A percentile compares a stretch with the other conserved stretches of the same genome.
Evolutionary conservation across 2,888 invertebrate genomes (phyloP).

Genomic region (Limnephilus lunatus): DNA sequence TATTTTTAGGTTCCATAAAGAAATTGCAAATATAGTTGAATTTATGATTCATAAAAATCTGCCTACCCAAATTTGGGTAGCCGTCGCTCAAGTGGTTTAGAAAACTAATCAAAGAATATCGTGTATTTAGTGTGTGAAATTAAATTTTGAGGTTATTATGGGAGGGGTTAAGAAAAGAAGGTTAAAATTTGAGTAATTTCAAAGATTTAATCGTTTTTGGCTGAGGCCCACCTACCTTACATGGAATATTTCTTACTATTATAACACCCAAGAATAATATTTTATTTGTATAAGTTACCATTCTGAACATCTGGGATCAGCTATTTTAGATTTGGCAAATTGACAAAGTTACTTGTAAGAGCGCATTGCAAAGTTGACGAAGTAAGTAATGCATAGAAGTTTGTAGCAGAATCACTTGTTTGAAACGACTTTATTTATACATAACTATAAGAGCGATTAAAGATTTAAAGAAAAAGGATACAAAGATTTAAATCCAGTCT

Average conservation of each 20-base stretch:
- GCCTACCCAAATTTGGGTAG: no score
- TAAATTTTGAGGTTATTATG: not conserved
- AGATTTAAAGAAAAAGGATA: constrained; percentile 24
- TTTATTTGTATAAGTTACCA: constrained; percentile 50
- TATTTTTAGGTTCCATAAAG: no score
- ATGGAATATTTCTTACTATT: constrained; percentile 64
- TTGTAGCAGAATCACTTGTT: not conserved
- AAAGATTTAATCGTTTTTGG: constrained; percentile 65
- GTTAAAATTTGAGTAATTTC: constrained; percentile 50
- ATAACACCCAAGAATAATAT: constrained; percentile 62
- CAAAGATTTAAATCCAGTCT: constrained; percentile 32
- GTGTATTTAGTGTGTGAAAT: not conserved
- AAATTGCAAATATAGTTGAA: no score
- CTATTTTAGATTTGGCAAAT: constrained; percentile 49
- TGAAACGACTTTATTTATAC: not conserved
- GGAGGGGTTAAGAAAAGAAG: not conserved
- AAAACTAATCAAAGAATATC: not conserved
- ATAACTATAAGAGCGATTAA: constrained; percentile 6
- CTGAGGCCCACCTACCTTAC: constrained; percentile 65
- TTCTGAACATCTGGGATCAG: constrained; percentile 58
- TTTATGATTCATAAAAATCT: no score
- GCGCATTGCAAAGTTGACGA: not conserved
- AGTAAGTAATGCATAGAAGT: not conserved
- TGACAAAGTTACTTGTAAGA: constrained; percentile 19
- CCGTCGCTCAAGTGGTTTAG: not conserved